phyloP scores from a whole-genome alignment of 2,888 invertebrate species.

The Conchocele bisecta region DNA sequence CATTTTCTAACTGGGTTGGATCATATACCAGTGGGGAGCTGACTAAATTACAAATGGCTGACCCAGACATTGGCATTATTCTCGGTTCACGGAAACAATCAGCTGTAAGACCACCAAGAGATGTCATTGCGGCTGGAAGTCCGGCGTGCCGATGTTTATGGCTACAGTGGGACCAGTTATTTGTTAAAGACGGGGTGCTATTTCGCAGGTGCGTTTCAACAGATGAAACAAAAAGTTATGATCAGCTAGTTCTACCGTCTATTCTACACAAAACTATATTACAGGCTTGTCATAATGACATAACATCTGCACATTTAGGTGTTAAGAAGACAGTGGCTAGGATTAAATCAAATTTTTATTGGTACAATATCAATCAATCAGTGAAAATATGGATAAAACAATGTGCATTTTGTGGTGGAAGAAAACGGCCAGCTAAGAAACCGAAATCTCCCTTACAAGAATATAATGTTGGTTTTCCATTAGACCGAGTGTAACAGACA shows the following conservation, averaged over 20 bases:
- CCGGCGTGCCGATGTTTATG: conserved; percentile 11
- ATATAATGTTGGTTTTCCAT: conserved; percentile 39
- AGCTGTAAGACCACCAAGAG: conserved; percentile 7
- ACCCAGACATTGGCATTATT: conserved; percentile 1
- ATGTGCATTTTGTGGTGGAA: conserved; percentile 16
- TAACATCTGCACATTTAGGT: conserved; percentile 10
- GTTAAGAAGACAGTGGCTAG: conserved; percentile 10
- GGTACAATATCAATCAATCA: conserved; percentile 18
- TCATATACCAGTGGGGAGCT: too few species aligned
- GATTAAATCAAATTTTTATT: conserved; percentile 10
- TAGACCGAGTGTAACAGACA: conserved; percentile 53
- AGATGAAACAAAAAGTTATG: neutral
- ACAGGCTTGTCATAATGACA: neutral
- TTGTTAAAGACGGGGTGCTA: conserved; percentile 14
- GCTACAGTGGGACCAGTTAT: conserved; percentile 13
- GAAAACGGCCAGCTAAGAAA: conserved; percentile 18
- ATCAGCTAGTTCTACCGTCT: neutral
- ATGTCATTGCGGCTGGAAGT: conserved; percentile 1
- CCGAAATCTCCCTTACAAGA: conserved; percentile 3
- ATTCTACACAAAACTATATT: neutral
- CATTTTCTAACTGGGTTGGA: too few species aligned
- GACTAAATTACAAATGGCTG: too few species aligned
- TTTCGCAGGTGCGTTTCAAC: neutral
- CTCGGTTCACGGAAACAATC: neutral
- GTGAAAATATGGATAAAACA: conserved; percentile 4